Conservation (phyloP, 2,888 invertebrate species). For the Agrotis puta region DNA sequence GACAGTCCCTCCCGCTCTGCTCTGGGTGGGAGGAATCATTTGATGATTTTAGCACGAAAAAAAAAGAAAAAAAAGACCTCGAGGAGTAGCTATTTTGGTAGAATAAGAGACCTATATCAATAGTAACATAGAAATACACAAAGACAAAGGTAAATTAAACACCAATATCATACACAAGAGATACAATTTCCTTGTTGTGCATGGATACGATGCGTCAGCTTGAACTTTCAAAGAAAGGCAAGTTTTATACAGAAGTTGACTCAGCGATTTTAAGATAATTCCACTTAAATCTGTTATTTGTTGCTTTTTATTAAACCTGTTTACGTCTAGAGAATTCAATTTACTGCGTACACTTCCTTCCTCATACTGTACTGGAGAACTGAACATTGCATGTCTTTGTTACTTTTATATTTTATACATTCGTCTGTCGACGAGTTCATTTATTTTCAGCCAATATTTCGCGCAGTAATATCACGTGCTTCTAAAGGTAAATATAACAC, state of each 20-base stretch:
- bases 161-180: too few relatives aligned
- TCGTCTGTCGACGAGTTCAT: constrained; percentile 19
- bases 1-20: too few relatives aligned
- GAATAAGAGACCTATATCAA: too few relatives aligned
- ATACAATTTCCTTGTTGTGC: neutral
- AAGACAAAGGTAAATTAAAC: constrained; percentile 2
- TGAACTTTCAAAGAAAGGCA: neutral
- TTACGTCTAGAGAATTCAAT: neutral
- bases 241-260: neutral
- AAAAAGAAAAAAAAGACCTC: too few relatives aligned
- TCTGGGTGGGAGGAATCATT: too few relatives aligned
- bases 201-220: constrained; percentile 24
- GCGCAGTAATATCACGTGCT: constrained; percentile 44
- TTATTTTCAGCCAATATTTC: constrained; percentile 33
- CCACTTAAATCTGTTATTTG: neutral
- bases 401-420: neutral
- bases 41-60: too few relatives aligned
- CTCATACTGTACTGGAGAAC: neutral
- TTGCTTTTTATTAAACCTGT: neutral
- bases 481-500: constrained; percentile 42
- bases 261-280: neutral
- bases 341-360: constrained; percentile 7
- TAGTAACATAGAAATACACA: too few relatives aligned
- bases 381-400: neutral
- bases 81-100: too few relatives aligned